Conservation (phyloP, 2,888 invertebrate species). For the Sycophila texana region DNA sequence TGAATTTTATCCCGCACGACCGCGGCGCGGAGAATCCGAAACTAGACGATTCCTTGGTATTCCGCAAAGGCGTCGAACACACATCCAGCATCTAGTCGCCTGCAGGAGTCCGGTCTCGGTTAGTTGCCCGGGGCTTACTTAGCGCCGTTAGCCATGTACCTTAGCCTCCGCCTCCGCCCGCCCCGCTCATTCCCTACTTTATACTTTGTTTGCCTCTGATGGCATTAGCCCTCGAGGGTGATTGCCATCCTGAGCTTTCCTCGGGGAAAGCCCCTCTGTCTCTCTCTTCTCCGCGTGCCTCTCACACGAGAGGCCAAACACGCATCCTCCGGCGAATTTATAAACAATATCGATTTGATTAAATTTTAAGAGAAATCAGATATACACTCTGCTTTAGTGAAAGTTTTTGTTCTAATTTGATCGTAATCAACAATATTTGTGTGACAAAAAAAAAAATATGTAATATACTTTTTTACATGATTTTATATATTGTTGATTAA, state of each 20-base stretch:
- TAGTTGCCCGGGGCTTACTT: conserved; percentile 70
- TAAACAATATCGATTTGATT: no score
- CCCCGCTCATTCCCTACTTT: conserved; percentile 65
- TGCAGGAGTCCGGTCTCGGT: conserved; percentile 64
- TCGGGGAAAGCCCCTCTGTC: conserved; percentile 11
- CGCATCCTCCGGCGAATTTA: no score
- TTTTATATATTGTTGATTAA: no score
- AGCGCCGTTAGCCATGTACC: conserved; percentile 57
- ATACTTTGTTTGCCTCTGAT: conserved; percentile 73
- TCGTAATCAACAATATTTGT: no score
- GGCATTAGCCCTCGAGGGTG: conserved; percentile 71
- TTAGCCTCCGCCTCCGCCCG: neutral
- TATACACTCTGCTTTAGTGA: no score
- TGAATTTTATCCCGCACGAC: no score
- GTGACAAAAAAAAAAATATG: no score
- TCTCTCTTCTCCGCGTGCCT: neutral
- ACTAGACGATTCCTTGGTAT: conserved; percentile 63
- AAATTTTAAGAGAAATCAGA: no score
- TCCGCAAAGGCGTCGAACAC: conserved; percentile 58
- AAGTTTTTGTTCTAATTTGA: no score
- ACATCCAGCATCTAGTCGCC: conserved; percentile 41
- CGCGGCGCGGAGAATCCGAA: conserved; percentile 29
- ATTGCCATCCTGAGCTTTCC: conserved; percentile 67
- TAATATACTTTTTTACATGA: no score
- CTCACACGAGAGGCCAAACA: neutral